phyloP scores from a whole-genome alignment of 2,888 invertebrate species.

The Limnephilus rhombicus region DNA sequence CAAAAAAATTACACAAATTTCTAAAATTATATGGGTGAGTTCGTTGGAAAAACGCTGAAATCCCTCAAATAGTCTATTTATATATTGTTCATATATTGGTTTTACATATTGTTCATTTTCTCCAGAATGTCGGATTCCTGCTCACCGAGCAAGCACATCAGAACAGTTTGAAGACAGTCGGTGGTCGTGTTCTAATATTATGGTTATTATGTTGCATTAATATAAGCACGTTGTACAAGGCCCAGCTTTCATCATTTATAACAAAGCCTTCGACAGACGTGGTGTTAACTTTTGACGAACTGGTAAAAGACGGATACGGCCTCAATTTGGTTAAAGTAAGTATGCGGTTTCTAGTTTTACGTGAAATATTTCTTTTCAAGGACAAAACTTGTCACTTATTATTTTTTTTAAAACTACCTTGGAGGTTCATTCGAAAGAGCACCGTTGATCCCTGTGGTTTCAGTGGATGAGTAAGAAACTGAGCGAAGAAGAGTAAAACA shows the following conservation, averaged over 20 bases:
- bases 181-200: background rate
- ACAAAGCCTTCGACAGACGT: constrained; percentile 38
- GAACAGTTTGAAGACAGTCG: background rate
- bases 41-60: background rate
- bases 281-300: constrained; percentile 14
- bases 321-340: constrained; percentile 31
- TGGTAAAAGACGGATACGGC: constrained; percentile 29
- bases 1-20: background rate
- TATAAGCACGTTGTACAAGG: constrained; percentile 43
- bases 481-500: background rate
- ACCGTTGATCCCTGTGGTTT: background rate
- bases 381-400: too few species aligned
- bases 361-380: background rate
- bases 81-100: too few species aligned
- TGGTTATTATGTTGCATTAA: constrained; percentile 49
- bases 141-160: constrained; percentile 8
- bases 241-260: constrained; percentile 43
- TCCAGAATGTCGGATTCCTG: constrained; percentile 20
- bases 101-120: background rate
- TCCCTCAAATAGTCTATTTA: background rate
- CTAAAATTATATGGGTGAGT: constrained; percentile 32
- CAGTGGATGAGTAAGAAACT: too few species aligned
- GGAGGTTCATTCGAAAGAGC: background rate
- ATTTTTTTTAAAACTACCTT: background rate
- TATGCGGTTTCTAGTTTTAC: background rate